phyloP scores from a whole-genome alignment of 2,113 vertebrate genomes.

The Herpailurus yagouaroundi region DNA sequence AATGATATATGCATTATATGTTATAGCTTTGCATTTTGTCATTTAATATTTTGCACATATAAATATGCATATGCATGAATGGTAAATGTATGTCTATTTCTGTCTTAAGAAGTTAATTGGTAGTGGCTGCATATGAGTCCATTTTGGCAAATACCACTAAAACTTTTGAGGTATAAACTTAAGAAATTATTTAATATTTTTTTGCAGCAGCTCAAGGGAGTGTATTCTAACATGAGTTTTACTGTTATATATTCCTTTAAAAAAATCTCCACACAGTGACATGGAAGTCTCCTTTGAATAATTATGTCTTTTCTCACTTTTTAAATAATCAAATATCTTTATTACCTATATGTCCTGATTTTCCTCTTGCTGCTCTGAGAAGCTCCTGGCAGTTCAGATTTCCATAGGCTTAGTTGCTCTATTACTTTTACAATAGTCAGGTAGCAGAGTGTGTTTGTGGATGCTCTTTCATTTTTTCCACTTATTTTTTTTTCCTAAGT shows the following conservation, averaged over 20 bases:
- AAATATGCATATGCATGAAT: neutral
- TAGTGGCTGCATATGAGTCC: neutral
- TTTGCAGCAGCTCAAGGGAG: neutral
- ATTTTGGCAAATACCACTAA: neutral
- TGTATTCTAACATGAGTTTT: neutral
- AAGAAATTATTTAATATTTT: neutral
- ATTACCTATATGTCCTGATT: neutral
- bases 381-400: neutral
- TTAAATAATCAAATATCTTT: neutral
- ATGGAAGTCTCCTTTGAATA: neutral
- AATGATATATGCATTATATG: neutral
- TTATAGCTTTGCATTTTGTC: neutral
- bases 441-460: neutral
- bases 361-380: neutral
- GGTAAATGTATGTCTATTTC: neutral
- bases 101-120: neutral
- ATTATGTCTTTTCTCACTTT: neutral
- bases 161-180: neutral
- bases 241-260: neutral
- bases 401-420: neutral
- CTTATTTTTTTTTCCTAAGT: neutral
- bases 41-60: neutral
- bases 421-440: neutral
- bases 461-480: neutral
- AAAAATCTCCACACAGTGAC: neutral